phyloP scores from a whole-genome alignment of 2,113 vertebrate species.

The Crotalus horridus region DNA sequence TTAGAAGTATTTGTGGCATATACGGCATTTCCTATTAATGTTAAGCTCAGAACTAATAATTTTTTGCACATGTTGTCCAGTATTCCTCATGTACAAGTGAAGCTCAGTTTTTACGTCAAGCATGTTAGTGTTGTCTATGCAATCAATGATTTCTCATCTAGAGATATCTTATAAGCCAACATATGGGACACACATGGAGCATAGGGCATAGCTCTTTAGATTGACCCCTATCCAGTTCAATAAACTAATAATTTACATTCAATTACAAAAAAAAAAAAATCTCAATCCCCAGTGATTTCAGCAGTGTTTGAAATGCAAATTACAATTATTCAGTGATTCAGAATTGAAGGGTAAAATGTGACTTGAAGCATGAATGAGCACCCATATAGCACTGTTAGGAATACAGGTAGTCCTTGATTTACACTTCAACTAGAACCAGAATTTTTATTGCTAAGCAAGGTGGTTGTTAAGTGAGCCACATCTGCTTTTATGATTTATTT shows the following conservation, averaged over 20 bases:
- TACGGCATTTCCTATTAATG: background rate
- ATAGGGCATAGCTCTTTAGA: background rate
- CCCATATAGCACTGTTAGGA: background rate
- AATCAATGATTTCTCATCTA: background rate
- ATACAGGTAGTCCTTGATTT: background rate
- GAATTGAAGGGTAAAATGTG: background rate
- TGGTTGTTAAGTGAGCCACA: background rate
- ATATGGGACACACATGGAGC: background rate
- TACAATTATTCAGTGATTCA: background rate
- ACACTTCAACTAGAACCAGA: background rate
- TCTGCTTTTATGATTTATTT: background rate
- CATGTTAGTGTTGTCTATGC: background rate
- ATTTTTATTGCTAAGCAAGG: background rate
- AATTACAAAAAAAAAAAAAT: background rate
- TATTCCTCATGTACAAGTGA: background rate
- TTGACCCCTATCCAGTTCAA: background rate
- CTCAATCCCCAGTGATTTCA: background rate
- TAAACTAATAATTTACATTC: background rate
- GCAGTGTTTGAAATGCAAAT: background rate
- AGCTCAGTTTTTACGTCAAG: background rate
- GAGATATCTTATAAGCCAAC: background rate
- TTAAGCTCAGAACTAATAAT: background rate
- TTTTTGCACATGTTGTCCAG: background rate
- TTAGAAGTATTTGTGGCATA: background rate
- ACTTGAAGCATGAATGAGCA: background rate